phyloP scores from a whole-genome alignment of 2,888 invertebrate species.

The Taenaris catops region DNA sequence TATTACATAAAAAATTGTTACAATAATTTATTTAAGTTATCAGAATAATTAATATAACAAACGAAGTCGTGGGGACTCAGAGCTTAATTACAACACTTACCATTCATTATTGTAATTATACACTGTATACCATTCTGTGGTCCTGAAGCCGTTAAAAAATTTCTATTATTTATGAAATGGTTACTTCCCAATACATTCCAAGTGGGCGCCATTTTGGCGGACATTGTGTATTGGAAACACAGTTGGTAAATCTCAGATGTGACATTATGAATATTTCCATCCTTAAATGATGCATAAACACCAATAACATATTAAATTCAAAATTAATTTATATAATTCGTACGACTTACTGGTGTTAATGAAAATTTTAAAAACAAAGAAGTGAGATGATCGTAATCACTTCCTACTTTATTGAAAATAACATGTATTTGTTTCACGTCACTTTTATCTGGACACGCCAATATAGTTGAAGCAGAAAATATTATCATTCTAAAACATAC shows the following conservation, averaged over 20 bases:
- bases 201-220: constrained; percentile 57
- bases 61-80: no score
- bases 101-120: constrained; percentile 1
- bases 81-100: no score
- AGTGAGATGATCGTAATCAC: constrained; percentile 55
- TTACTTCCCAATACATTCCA: constrained; percentile 56
- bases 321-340: no score
- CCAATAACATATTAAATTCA: no score
- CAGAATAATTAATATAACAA: no score
- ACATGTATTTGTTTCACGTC: constrained; percentile 59
- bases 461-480: constrained; percentile 59
- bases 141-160: constrained; percentile 46
- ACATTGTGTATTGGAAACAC: constrained; percentile 63
- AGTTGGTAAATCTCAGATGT: constrained; percentile 47
- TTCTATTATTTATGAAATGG: constrained; percentile 59
- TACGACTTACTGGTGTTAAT: constrained; percentile 47
- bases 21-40: no score
- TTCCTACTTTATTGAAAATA: constrained; percentile 52
- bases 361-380: constrained; percentile 59
- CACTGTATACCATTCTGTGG: constrained; percentile 52
- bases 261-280: constrained; percentile 41
- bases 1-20: no score
- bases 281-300: constrained; percentile 39
- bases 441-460: constrained; percentile 59
- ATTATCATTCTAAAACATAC: constrained; percentile 66